Percentiles rank a stretch among this genome's conserved stretches.
phyloP scores from a whole-genome alignment of 2,888 invertebrate species.

The Trichacis sp. region DNA sequence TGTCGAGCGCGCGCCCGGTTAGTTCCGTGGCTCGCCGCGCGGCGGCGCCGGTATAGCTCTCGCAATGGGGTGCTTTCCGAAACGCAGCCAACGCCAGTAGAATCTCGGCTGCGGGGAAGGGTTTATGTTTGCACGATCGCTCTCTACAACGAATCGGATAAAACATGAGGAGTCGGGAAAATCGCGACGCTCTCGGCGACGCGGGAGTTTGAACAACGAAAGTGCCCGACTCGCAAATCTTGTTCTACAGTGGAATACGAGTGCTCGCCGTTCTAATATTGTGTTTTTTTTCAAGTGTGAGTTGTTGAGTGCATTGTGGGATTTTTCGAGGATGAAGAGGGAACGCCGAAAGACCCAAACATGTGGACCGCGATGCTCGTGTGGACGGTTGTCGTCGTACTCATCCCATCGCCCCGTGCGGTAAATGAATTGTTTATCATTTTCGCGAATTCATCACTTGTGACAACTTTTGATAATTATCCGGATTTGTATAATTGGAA shows the following conservation, averaged over 20 bases:
- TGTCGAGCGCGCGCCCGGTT: conserved; percentile 15
- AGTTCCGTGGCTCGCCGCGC: conserved; percentile 36
- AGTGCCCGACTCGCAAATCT: too few relatives aligned
- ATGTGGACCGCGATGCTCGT: conserved; percentile 67
- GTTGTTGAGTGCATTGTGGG: too few relatives aligned
- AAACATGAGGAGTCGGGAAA: not conserved
- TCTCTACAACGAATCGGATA: too few relatives aligned
- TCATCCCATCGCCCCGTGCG: conserved; percentile 58
- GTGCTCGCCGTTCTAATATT: too few relatives aligned
- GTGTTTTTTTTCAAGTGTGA: too few relatives aligned
- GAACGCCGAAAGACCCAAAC: too few relatives aligned
- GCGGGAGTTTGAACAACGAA: not conserved
- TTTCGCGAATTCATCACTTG: too few relatives aligned
- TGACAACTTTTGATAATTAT: too few relatives aligned
- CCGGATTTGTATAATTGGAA: too few relatives aligned
- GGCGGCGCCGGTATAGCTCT: conserved; percentile 47
- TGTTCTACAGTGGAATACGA: too few relatives aligned
- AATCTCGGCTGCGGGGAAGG: conserved; percentile 49
- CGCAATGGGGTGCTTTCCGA: conserved; percentile 39
- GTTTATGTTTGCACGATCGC: not conserved
- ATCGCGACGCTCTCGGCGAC: not conserved
- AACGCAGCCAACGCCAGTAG: conserved; percentile 49
- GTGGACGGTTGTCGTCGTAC: conserved; percentile 63
- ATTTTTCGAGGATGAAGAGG: too few relatives aligned
- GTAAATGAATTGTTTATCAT: conserved; percentile 51